These are phyloP conservation scores for Torymus tubicola DNA, from an alignment of 2,888 invertebrate species.

Conservation along the genomic window DNA sequence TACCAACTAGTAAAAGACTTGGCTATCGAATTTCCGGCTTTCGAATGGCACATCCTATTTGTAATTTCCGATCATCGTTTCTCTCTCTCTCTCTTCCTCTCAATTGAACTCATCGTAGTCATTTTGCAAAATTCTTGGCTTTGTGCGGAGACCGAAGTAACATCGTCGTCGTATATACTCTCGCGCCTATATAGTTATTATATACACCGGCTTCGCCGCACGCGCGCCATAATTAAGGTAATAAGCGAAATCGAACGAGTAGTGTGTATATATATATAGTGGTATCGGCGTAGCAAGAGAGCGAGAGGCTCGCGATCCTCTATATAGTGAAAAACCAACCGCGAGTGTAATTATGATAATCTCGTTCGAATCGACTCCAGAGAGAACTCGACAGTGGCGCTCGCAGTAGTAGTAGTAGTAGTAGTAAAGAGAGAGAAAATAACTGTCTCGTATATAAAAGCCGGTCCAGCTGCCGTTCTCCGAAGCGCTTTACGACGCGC, in stretches of 20 bases:
- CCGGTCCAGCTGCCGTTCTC: constrained; percentile 47
- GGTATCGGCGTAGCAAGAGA: not conserved
- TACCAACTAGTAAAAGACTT: not conserved
- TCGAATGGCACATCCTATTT: constrained; percentile 37
- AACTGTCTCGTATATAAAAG: constrained; percentile 50
- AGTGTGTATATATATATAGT: not conserved
- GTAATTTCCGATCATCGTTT: constrained; percentile 47
- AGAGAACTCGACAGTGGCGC: not conserved
- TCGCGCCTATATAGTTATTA: constrained; percentile 43
- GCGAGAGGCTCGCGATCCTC: too few species aligned
- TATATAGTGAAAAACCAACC: constrained; percentile 54
- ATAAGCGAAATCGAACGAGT: constrained; percentile 57
- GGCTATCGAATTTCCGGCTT: constrained; percentile 42
- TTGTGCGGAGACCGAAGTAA: constrained; percentile 36
- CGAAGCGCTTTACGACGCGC: constrained; percentile 36
- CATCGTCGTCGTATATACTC: not conserved
- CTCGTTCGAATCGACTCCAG: constrained; percentile 50
- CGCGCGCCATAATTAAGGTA: constrained; percentile 56
- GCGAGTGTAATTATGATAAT: constrained; percentile 58
- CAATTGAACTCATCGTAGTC: constrained; percentile 22
- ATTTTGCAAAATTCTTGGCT: constrained; percentile 56
- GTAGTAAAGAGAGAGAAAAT: constrained; percentile 28
- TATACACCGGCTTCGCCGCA: not conserved
- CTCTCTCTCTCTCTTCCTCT: not conserved
- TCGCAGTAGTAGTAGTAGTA: too few species aligned